Base-by-base conservation (phyloP, 2,113 vertebrate species). In the Lycocorax pyrrhopterus region DNA sequence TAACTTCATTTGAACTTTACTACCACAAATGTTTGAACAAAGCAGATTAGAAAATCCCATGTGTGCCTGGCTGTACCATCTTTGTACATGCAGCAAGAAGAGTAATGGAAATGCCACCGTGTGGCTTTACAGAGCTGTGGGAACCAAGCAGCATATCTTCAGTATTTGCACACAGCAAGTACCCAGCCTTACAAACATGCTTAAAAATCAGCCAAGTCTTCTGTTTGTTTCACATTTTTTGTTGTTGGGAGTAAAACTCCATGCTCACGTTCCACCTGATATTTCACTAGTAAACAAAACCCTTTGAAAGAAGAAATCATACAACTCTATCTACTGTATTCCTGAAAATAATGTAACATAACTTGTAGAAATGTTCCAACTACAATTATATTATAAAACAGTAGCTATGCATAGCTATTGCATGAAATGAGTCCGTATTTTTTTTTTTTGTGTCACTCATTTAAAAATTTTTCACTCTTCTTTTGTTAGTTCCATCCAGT, bases 91-190 rank as follows among this genome's bases (percentile, higher is more conserved):
- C 16, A 72, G 56, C 8, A 68, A 77, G 33, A 32, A 16, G 47
- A 73, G 59, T 44, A 71, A 52, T 44, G 19, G 35, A 55, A 81
- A 59, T 13, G 32, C 7, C 14, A 13, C 7, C 0, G 0, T 1
- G 0, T 52, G n/a, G 29, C 59, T 87, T 87, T 84, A 55, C 1
- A 5, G 29, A 84, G 20, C 16, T 7, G 2, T 39, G 76, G 56
- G 41, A 92, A 13, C 19, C 35, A 60, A 56, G 16, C 8, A 89
- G 19, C 33, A 15, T 13, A 32, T 75, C 13, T 30, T 58, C 25
- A 59, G 6, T 49, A 35, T 71, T 71, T 63, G 46, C 39, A 59
- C 19, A 35, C 12, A 78, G 30, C 68, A 77, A 68, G 52, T 39
- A 39, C n/a, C 20, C 30, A 78, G 25, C 30, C 35, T 72, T 67